phyloP scores from a whole-genome alignment of 2,888 invertebrate genomes.

The Acrobasis consociella region DNA sequence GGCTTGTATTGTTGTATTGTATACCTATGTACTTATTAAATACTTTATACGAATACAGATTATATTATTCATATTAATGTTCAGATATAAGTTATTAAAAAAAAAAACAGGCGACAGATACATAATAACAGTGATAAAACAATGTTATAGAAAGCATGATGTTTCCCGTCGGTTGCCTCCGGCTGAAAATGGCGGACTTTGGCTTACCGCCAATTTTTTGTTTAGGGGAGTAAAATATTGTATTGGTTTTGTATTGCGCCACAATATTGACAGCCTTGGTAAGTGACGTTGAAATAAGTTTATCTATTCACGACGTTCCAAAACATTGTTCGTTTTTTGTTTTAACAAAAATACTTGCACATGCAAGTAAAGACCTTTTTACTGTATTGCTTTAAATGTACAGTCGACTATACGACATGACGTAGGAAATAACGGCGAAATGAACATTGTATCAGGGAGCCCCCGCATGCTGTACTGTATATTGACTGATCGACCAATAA shows the following conservation, averaged over 20 bases:
- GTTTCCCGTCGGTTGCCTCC: constrained; percentile 56
- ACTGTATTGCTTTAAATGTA: too few species aligned
- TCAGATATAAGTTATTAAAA: too few species aligned
- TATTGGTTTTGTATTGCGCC: constrained; percentile 36
- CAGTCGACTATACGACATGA: too few species aligned
- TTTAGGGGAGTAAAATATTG: constrained; percentile 47
- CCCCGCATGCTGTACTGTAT: too few species aligned
- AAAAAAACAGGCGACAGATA: neutral
- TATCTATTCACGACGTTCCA: constrained; percentile 16
- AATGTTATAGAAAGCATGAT: constrained; percentile 54
- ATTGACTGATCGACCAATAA: too few species aligned
- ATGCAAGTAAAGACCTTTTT: too few species aligned
- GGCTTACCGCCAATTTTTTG: constrained; percentile 60
- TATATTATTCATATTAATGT: neutral
- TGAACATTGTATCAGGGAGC: too few species aligned
- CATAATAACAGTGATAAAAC: constrained; percentile 42
- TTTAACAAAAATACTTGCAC: too few species aligned
- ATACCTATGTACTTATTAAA: neutral
- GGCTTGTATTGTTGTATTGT: too few species aligned
- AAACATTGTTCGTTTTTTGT: neutral
- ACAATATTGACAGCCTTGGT: constrained; percentile 26
- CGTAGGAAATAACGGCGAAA: too few species aligned
- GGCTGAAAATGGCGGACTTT: constrained; percentile 53
- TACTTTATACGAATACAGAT: neutral
- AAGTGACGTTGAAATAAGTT: constrained; percentile 21